Conservation (phyloP, 2,113 vertebrate species). For the Hippoglossus stenolepis region DNA sequence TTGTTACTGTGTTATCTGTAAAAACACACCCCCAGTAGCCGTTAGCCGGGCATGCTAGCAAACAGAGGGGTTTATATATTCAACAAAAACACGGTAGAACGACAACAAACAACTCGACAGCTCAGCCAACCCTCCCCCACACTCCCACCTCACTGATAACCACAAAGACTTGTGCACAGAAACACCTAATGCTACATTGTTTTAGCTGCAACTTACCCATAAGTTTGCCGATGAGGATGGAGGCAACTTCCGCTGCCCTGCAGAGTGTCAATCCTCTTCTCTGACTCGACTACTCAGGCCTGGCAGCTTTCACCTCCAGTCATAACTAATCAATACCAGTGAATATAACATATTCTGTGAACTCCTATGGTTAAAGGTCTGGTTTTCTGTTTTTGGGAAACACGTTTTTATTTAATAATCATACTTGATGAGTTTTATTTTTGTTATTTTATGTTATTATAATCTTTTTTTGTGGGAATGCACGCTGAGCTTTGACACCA, state of each 20-base stretch:
- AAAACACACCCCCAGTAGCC: slow-evolving; percentile 21
- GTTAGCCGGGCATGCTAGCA: slow-evolving; percentile 59
- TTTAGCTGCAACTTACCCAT: slow-evolving; percentile 53
- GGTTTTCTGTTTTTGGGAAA: neutral
- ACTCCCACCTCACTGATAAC: neutral
- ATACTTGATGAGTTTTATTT: neutral
- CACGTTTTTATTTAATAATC: no score
- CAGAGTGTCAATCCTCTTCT: slow-evolving; percentile 51
- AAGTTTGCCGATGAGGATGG: slow-evolving; percentile 51
- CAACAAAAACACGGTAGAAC: neutral
- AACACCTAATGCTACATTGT: neutral
- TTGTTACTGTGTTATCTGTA: neutral
- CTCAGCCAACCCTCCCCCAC: neutral
- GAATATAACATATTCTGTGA: no score
- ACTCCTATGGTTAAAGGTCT: no score
- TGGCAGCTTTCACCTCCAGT: slow-evolving; percentile 27
- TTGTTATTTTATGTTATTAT: neutral
- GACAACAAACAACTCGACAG: neutral
- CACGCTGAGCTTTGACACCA: slow-evolving; percentile 15
- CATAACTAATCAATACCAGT: slow-evolving; percentile 37
- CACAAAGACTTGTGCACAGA: rapidly evolving
- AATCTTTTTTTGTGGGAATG: neutral
- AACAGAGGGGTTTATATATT: neutral
- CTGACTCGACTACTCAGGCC: slow-evolving; percentile 49
- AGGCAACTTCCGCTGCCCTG: slow-evolving; percentile 59